These are phyloP conservation scores for Muscicapa adusta DNA, from an alignment of 2,113 vertebrate species.

Conservation along the genomic window DNA sequence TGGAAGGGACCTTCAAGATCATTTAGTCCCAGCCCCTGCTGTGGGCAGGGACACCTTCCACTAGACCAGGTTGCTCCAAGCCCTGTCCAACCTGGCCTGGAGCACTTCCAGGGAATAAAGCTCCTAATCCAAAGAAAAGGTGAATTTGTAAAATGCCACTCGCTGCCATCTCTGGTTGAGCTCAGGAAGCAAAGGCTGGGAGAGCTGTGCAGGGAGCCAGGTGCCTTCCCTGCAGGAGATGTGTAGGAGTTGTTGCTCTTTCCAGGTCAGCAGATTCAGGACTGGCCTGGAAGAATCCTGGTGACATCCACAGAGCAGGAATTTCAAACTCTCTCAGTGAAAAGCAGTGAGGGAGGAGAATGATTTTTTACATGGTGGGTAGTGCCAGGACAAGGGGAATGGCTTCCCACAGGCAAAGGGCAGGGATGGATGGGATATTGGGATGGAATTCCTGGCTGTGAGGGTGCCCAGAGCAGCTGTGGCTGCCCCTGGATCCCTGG, in stretches of 20 bases:
- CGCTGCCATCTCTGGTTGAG: neutral
- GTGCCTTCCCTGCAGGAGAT: neutral
- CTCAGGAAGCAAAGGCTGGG: neutral
- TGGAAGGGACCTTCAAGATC: neutral
- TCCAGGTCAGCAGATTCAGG: neutral
- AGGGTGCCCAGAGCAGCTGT: neutral
- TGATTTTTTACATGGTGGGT: fast-evolving
- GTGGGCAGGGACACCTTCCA: neutral
- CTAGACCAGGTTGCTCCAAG: neutral
- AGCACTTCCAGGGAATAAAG: neutral
- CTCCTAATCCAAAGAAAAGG: neutral
- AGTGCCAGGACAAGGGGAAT: neutral
- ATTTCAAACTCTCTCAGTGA: neutral
- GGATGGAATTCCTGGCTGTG: fast-evolving
- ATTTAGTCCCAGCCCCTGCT: neutral
- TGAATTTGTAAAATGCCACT: neutral
- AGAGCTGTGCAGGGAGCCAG: neutral
- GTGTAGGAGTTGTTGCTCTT: neutral
- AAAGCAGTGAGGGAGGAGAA: neutral
- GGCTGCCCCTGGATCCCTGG: neutral
- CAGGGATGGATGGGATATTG: fast-evolving
- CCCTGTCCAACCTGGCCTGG: neutral
- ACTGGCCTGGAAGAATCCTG: neutral
- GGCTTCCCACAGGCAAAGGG: neutral
- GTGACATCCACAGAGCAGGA: neutral